Evolutionary conservation across 2,888 invertebrate genomes (phyloP), one percentile per base, ranked within the genome.

Genomic region (Petrolisthes manimaculis): DNA sequence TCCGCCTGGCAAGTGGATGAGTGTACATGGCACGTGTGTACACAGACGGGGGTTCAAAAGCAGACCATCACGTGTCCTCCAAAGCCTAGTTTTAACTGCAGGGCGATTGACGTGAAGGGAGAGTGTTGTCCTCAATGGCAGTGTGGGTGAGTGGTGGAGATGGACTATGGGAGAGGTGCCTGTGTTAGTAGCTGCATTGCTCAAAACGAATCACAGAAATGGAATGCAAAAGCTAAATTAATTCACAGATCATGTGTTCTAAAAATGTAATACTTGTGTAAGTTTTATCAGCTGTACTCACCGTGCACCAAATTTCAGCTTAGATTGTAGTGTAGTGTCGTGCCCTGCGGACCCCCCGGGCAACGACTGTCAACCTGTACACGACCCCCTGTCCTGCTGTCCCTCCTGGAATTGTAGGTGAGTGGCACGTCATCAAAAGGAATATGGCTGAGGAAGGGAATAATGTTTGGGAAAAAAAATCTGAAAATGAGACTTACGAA

Each of bases 361-460:
- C 2, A 18, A 51, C 4, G 82, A 82, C 82, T 82, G 82, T 18
- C 51, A n/a, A 51, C 51, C 24, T 37, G 82, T 82, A n/a, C 37
- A n/a, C 8, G 69, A 82, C n/a, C 82, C 82, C 5, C 51, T 82
- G 8, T 51, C 53, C 18, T 82, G 82, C 21, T 82, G 82, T 51
- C 82, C 82, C 18, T 1, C 4, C 5, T 82, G 82, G 82, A 82
- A 82, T n/a, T 82, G 82, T 53, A 82, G 82, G 82, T 53, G 61
- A 37, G 80, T 37, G 8, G 37, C 37, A 37, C 37, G 37, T 37
- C 37, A 37, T 37, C 37, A 37, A 37, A 37, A 37, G 37, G 37
- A 2, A 37, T 37, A 37, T 37, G 37, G 37, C 37, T 37, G 37
- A 37, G 37, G 37, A 37, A 2, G 37, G 37, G 37, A 37, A 37